Evolutionary conservation across 1,140 invertebrate genomes (phyloP), one percentile per base, ranked within the genome.

Genomic region (Portunus trituberculatus): DNA sequence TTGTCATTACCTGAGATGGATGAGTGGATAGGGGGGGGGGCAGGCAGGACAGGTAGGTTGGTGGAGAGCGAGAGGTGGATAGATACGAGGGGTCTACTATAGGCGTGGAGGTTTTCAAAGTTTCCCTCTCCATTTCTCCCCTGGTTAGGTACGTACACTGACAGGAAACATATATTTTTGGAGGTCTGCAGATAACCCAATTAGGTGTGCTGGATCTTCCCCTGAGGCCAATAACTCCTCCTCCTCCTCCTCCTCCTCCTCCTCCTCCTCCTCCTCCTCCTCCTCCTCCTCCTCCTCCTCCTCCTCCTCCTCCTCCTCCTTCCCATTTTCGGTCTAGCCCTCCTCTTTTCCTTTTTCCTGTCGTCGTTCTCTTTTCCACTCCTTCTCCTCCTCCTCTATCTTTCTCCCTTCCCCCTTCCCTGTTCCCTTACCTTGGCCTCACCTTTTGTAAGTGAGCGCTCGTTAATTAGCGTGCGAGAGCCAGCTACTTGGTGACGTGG

Each of bases 401-500:
- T 32, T 39, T n/a, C 25, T 28, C 20, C 20, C 59, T 25, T 25
- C 59, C 25, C n/a, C 67, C 25, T 8, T 20, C 20, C 20, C 20
- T 20, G 20, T n/a, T 76, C 6, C n/a, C 67, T n/a, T 76, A 76
- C 67, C 67, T 76, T 76, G 67, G 67, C 67, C 67, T 76, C 67
- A 76, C 67, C 67, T 76, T 76, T 76, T 76, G 67, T 76, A 25
- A 76, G 67, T n/a, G 67, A 76, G 67, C 67, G 20, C 67, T 76
- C 67, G 67, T 76, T 76, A 76, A 76, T 76, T 76, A 76, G 67
- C 67, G 67, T 7, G 20, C 20, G 67, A 76, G 20, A 76, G n/a
- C 20, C 67, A 76, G 67, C 67, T 76, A 76, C 67, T 76, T 76
- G 67, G 67, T 76, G 67, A 76, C 67, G 67, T 76, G 67, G 67